Base-by-base conservation (phyloP, 92 coral and sea anemone species). In the Pocillopora grandis region DNA sequence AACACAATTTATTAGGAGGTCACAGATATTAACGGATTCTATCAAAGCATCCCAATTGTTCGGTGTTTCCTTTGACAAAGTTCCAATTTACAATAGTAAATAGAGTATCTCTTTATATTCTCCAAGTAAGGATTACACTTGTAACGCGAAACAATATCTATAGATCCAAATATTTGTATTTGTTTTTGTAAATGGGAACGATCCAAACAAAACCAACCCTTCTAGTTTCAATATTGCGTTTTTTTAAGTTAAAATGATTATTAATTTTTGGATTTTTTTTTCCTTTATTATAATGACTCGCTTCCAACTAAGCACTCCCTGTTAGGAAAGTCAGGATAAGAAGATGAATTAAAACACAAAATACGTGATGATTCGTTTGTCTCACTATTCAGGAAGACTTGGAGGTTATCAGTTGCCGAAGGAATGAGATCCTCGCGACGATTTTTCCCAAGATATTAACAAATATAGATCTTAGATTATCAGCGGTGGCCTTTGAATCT, bases 401-500 rank as follows among this genome's bases (percentile, higher is more conserved):
- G 72, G 63, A 83, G 86, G 86, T 83, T 83, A 83, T 83, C 86
- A 13, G 72, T 1, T 61, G 31, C 33, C 23, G 23, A 75, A 83
- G 72, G 73, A 62, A 62, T 83, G 86, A 75, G 72, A 73, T 75
- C 52, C 86, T 73, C 60, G 64, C 55, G 72, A 63, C 86, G 86
- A 73, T 60, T 73, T 73, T 75, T 27, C 73, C 75, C 49, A 57
- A 72, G 74, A 73, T 83, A 42, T 37, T 72, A 63, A 52, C 62
- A 73, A 62, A 62, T 71, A 61, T 71, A 60, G 77, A 82, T 73
- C 52, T 58, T 27, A 83, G 86, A 72, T 75, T 58, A 83, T 64
- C 58, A 20, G 86, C 86, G 86, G 86, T 55, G 10, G 55, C 86
- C 86, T 83, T 83, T 83, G 80, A 73, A 42, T 83, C 48, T 72